Base-by-base conservation (phyloP, 2,888 invertebrate genomes). In the Holacanthella duospinosa region DNA sequence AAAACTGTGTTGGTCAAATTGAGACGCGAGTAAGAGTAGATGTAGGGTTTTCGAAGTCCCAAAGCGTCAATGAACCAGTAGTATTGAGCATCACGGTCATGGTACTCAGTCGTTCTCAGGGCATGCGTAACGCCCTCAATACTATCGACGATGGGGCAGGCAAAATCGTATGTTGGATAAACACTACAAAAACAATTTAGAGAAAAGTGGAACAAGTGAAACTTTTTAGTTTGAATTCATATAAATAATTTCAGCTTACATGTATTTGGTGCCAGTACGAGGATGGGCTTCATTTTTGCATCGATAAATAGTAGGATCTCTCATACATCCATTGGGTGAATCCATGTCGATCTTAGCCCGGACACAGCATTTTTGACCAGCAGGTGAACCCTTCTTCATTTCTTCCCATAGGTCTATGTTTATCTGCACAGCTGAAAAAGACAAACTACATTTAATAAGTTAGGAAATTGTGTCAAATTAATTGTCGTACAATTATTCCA, bases 121-220 rank as follows among this genome's bases (percentile, higher is more conserved):
- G 95, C 93, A 76, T 99, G 99, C 0, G 99, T 99, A 24, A 99
- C 95, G 61, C 90, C 88, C 80, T 99, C 99, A 59, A 96, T 83
- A 21, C 94, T 88, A 79, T 99, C 99, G 59, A 99, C 97, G 75
- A 99, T 95, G 0, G 99, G 99, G 76, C 99, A 99, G 1, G 99
- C 96, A 80, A 99, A 99, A 80, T 99, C 99, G 76, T 99, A 99
- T 0, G 99, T 99, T 26, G 99, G 99, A 78, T 99, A 99, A 0
- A 95, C 96, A 75, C 94, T 94, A 77, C 25, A 79, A 78, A n/a
- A n/a, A n/a, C n/a, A n/a, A n/a, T n/a, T n/a, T n/a, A n/a, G 68
- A 71, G 68, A n/a, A 54, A 19, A 9, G 56, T n/a, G n/a, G 24
- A 29, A 43, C 24, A 43, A 36, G 16, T 36, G 19, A 58, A 56